Evolutionary conservation across 1,140 invertebrate species (phyloP), one percentile per base, ranked within the genome.

Genomic region (Panagrolaimus sp.): DNA sequence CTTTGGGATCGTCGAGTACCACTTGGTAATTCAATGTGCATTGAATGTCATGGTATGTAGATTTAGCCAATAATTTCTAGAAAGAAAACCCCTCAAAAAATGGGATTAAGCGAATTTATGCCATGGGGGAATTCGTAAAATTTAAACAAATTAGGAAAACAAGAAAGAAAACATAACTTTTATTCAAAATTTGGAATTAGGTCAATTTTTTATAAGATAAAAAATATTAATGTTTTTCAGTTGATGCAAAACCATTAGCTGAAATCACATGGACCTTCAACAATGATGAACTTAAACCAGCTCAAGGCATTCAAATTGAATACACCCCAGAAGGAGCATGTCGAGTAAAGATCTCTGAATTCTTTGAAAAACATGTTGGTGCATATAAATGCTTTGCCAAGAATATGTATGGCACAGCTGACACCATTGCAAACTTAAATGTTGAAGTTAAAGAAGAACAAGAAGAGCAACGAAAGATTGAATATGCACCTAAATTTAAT

Each of bases 311-410:
- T 89, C 64, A 90, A 9, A 86, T 93, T 14, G 88, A 89, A 74
- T 88, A 92, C 31, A 44, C 90, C 88, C 89, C 90, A 13, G 88
- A 88, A 31, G 92, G 92, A 51, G 92, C 90, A 76, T 96, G 92
- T 85, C 92, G 96, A 83, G 78, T 99, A 20, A 88, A 94, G 8
- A 93, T 98, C 72, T 87, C 88, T 0, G 88, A 92, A 72, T 92
- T 96, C 0, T 88, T 87, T 65, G 92, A 94, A 48, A 86, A 90
- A 25, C 92, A 95, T 84, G 90, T 90, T n/a, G 95, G 95, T 23
- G 87, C 88, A 65, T 98, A 96, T 84, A 93, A 94, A 83, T 93
- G 92, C 27, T 88, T 92, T 1, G 93, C 93, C 2, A 89, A 86
- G 16, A 98, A 98, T 84, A 91, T 93, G 77, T 90, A 93, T 81